These are phyloP conservation scores for Pocillopora meandrina DNA, from an alignment of 92 coral and sea anemone species.

Conservation along the genomic window DNA sequence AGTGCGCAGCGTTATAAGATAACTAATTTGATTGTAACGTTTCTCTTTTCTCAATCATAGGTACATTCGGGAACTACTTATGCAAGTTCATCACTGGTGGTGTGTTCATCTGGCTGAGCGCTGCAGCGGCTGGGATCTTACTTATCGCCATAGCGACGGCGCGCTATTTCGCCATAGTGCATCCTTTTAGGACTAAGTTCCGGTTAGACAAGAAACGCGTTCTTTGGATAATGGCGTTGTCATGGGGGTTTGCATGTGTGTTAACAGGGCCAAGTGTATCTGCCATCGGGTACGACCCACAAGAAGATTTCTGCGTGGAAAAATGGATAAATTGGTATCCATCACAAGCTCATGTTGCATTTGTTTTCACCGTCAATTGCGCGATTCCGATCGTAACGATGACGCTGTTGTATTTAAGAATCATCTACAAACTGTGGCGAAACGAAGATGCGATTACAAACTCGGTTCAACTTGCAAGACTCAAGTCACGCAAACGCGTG, in stretches of 20 bases:
- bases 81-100: conserved; percentile 81
- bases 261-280: conserved; percentile 67
- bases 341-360: conserved; percentile 56
- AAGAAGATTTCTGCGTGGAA: conserved; percentile 63
- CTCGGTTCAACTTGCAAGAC: conserved; percentile 66
- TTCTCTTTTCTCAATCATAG: background rate
- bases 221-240: conserved; percentile 51
- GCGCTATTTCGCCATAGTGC: conserved; percentile 74
- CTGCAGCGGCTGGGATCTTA: conserved; percentile 66
- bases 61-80: conserved; percentile 38
- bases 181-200: conserved; percentile 55
- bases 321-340: conserved; percentile 62
- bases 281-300: conserved; percentile 54
- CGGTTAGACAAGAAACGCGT: conserved; percentile 55
- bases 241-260: conserved; percentile 65
- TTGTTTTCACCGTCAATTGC: conserved; percentile 65
- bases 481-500: conserved; percentile 71
- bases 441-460: conserved; percentile 51
- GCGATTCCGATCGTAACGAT: conserved; percentile 59
- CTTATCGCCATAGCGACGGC: conserved; percentile 71
- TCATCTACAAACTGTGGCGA: conserved; percentile 67
- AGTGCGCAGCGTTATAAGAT: too few relatives aligned
- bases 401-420: conserved; percentile 58
- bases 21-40: background rate
- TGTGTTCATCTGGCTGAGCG: conserved; percentile 72